Conservation (phyloP, 2,113 vertebrate genomes). For the Hystrix cristata region DNA sequence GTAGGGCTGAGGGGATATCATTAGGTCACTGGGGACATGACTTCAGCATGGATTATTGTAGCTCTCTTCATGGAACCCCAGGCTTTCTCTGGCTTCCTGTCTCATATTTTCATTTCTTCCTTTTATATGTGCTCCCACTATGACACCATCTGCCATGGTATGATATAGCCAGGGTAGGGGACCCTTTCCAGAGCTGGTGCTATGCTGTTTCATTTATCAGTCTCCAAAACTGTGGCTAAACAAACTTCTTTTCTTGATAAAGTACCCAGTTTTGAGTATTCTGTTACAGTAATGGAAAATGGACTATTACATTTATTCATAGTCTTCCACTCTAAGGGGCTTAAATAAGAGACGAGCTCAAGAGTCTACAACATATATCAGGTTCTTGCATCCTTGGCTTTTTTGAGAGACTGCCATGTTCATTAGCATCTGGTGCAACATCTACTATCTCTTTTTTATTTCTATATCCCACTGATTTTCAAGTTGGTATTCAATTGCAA, state of each 20-base stretch:
- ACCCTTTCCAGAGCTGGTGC: not conserved
- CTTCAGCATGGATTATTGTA: not conserved
- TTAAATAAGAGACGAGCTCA: not conserved
- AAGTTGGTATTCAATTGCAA: conserved; percentile 62
- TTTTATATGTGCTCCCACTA: not conserved
- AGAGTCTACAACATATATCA: not conserved
- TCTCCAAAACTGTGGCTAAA: not conserved
- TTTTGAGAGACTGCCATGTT: not conserved
- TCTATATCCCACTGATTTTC: conserved; percentile 67
- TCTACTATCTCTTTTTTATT: conserved; percentile 41
- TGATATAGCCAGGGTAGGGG: not conserved
- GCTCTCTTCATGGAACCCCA: not conserved
- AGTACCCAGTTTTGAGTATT: not conserved
- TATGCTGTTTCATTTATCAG: not conserved
- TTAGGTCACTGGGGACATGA: not conserved
- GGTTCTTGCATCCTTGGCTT: not conserved
- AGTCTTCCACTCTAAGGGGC: not conserved
- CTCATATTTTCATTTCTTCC: not conserved
- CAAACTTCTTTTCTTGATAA: not conserved
- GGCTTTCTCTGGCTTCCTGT: not conserved
- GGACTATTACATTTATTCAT: not conserved
- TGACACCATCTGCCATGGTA: not conserved
- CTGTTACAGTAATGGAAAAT: not conserved
- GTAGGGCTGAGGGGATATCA: too few species aligned
- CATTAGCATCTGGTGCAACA: conserved; percentile 41